These are phyloP conservation scores for Anguilla rostrata DNA, from an alignment of 2,113 vertebrate genomes.

Conservation along the genomic window DNA sequence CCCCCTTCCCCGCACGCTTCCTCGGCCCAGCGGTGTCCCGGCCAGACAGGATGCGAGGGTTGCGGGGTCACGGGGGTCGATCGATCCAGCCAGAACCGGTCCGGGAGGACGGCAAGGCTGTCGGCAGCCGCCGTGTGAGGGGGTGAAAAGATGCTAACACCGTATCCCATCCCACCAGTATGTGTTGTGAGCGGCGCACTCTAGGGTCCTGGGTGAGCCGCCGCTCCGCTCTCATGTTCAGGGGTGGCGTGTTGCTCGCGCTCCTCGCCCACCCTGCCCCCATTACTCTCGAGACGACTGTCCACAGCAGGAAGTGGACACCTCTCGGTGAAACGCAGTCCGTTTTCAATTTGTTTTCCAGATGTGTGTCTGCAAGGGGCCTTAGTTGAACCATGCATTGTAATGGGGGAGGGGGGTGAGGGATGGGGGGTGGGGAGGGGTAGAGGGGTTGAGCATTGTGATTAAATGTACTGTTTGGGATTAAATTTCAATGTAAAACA, in stretches of 20 bases:
- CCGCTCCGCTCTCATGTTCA: slow-evolving; percentile 28
- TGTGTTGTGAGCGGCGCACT: slow-evolving; percentile 28
- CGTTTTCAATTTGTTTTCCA: slow-evolving; percentile 33
- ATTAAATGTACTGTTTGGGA: not conserved
- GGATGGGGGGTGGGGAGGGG: too few relatives aligned
- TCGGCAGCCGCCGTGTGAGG: slow-evolving; percentile 28
- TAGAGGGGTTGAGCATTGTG: not conserved
- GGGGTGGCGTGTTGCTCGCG: slow-evolving; percentile 40
- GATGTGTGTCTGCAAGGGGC: slow-evolving; percentile 37
- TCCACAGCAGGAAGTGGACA: not conserved
- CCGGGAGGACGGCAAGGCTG: slow-evolving; percentile 38
- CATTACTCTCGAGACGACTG: not conserved
- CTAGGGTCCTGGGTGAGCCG: slow-evolving; percentile 29
- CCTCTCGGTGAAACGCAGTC: slow-evolving; percentile 19
- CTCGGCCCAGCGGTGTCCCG: slow-evolving; percentile 9
- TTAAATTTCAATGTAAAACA: not conserved
- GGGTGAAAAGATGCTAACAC: slow-evolving; percentile 52
- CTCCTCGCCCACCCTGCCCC: slow-evolving; percentile 17
- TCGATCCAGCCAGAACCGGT: slow-evolving; percentile 43
- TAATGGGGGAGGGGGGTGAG: not conserved
- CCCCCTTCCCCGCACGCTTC: not conserved
- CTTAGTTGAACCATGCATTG: not conserved
- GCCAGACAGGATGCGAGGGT: slow-evolving; percentile 38
- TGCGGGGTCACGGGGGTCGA: not conserved
- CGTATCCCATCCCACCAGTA: slow-evolving; percentile 45